phyloP scores from a whole-genome alignment of 2,113 vertebrate genomes.

The Tragelaphus imberbis region DNA sequence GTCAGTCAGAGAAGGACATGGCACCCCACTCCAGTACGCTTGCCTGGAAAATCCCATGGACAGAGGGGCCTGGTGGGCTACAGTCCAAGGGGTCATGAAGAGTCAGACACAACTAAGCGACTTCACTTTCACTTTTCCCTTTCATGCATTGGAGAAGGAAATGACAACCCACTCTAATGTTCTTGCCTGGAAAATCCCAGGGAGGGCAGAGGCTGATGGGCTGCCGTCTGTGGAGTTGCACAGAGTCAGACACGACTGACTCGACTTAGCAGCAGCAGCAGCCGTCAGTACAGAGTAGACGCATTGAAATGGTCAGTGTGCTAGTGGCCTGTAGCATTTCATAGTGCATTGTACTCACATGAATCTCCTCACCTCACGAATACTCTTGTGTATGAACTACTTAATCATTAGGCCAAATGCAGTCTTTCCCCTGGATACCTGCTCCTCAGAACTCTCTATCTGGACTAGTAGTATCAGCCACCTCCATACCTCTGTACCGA shows the following conservation, averaged over 20 bases:
- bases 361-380: background rate
- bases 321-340: background rate
- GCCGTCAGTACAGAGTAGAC: background rate
- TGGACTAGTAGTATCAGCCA: background rate
- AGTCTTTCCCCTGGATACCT: background rate
- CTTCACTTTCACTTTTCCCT: background rate
- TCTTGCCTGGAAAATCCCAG: background rate
- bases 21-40: background rate
- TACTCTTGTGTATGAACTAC: background rate
- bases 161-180: background rate
- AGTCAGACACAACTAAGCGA: background rate
- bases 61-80: rapidly evolving
- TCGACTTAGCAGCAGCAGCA: background rate
- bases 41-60: background rate
- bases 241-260: background rate
- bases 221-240: rapidly evolving
- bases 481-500: background rate
- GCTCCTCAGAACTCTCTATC: background rate
- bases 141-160: background rate
- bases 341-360: background rate
- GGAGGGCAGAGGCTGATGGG: background rate
- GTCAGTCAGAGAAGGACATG: background rate
- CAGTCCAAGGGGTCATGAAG: background rate
- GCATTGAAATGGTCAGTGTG: too few species aligned
- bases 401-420: background rate